Evolutionary conservation across 2,888 invertebrate species (phyloP), one percentile per base, ranked within the genome.

Genomic region (Amorpha juglandis): DNA sequence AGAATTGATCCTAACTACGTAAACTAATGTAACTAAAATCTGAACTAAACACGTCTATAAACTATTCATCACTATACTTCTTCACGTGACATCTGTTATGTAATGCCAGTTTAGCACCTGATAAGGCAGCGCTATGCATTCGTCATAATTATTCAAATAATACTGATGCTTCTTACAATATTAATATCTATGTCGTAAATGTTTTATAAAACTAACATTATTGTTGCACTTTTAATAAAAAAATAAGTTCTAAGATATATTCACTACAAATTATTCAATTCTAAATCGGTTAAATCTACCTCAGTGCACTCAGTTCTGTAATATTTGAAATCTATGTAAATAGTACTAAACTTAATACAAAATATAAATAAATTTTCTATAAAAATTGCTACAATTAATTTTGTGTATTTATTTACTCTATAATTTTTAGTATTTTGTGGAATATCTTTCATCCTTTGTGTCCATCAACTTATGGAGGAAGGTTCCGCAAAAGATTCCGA

Each of bases 11-110:
- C 58, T 58, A 42, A 11, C 38, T 11, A 50, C 4, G 3, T 19
- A 58, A 55, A n/a, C 35, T 53, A 33, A 53, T 53, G 7, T 42
- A 19, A 42, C 58, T 58, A 58, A 58, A 58, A 58, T 11, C 19
- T 58, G 19, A 48, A 6, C 48, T 53, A n/a, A 51, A 51, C 19
- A 35, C n/a, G 33, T 16, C 19, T 27, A 33, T 33, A 33, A 53
- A 58, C 38, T 58, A 9, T 58, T 58, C 47, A 67, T 51, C 35
- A 52, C 47, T 63, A 53, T 55, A 38, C 42, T 42, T 42, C 6
- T 19, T 58, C 16, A 47, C 33, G 33, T 48, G 38, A 47, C 53
- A 52, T 63, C 55, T 63, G 48, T n/a, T 62, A 35, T 58, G 38
- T 38, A 7, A 27, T 35, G 58, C 38, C 19, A 58, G 42, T 58